Conservation (phyloP, 2,113 vertebrate genomes). For the Xenotilapia leptura region DNA sequence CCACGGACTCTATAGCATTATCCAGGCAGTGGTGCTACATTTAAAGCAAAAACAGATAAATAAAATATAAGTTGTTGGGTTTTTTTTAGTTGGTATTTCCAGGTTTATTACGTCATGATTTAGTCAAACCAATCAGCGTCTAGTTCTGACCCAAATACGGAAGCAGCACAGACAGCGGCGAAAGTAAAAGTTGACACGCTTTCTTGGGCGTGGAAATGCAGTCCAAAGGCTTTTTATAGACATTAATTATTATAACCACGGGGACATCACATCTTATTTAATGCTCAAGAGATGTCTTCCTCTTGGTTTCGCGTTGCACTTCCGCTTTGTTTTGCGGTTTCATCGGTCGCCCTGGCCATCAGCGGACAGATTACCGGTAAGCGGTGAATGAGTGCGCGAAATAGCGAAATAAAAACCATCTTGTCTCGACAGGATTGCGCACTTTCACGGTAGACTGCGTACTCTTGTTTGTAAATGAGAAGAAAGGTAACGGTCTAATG, state of each 20-base stretch:
- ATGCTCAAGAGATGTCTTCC: not conserved
- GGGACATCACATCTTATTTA: rapidly evolving
- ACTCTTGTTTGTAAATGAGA: not conserved
- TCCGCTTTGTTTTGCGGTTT: constrained; percentile 7
- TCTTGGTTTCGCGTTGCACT: not conserved
- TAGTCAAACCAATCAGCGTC: constrained; percentile 23
- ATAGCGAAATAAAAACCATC: not conserved
- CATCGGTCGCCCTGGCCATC: constrained; percentile 8
- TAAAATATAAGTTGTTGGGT: not conserved
- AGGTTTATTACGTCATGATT: not conserved
- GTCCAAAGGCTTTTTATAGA: not conserved
- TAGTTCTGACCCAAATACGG: constrained; percentile 36
- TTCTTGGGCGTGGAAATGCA: not conserved
- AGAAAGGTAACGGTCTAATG: not conserved
- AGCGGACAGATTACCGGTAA: constrained; percentile 21
- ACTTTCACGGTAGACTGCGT: not conserved
- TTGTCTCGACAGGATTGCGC: not conserved
- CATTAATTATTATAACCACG: not conserved
- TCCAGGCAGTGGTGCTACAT: not conserved
- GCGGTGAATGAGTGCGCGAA: not conserved
- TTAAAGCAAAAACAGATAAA: not conserved
- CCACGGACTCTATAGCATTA: not conserved
- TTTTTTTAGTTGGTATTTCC: not conserved
- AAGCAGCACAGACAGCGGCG: not conserved
- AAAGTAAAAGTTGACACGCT: not conserved